phyloP scores from a whole-genome alignment of 2,888 invertebrate genomes.

The Pollenia amentaria region DNA sequence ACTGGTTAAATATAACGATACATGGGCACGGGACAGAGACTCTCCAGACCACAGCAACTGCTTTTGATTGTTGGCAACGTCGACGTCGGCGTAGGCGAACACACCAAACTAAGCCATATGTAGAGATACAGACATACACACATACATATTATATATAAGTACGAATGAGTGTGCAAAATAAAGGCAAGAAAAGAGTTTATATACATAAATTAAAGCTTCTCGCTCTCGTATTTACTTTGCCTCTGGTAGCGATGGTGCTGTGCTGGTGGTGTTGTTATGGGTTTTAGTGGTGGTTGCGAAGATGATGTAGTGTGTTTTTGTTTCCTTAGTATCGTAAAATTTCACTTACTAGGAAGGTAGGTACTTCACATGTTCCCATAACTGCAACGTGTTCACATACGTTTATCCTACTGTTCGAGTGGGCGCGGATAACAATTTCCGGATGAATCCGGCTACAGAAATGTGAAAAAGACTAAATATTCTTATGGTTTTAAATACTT shows the following conservation, averaged over 20 bases:
- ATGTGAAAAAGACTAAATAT: conserved; percentile 10
- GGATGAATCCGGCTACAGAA: conserved; percentile 52
- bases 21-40: conserved; percentile 59
- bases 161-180: conserved; percentile 39
- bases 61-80: conserved; percentile 32
- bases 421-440: conserved; percentile 70
- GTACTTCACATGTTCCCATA: conserved; percentile 75
- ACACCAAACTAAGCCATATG: conserved; percentile 18
- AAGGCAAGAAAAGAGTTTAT: conserved; percentile 61
- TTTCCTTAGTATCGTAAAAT: conserved; percentile 73
- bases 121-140: background rate
- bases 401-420: conserved; percentile 47
- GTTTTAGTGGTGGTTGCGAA: conserved; percentile 58
- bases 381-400: conserved; percentile 59
- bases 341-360: conserved; percentile 71
- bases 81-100: conserved; percentile 67
- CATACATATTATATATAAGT: background rate
- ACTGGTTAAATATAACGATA: conserved; percentile 57
- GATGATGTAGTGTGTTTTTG: conserved; percentile 75
- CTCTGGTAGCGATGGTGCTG: conserved; percentile 28
- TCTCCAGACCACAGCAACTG: conserved; percentile 49
- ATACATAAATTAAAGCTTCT: conserved; percentile 60
- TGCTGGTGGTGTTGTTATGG: conserved; percentile 37
- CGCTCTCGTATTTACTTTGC: conserved; percentile 49
- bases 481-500: background rate